These are phyloP conservation scores for Apis mellifera DNA, from an alignment of 1,140 invertebrate species.

Conservation along the genomic window Amel_HAv3.1 CM009931.2:3122501-3123000, in stretches of 20 bases:
- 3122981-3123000: not conserved
- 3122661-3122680: not conserved
- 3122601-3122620: constrained; percentile 1
- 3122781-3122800: constrained; percentile 12
- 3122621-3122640: no score
- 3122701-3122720: constrained; percentile 26
- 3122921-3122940: not conserved
- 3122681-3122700: not conserved
- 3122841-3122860: constrained; percentile 38
- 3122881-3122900: not conserved
- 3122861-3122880: not conserved
- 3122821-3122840: constrained; percentile 24
- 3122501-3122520: constrained; percentile 9
- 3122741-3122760: constrained; percentile 12
- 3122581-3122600: constrained; percentile 17
- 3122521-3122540: not conserved
- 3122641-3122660: not conserved
- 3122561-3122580: constrained; percentile 28
- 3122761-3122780: constrained; percentile 7
- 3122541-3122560: not conserved
- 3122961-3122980: not conserved
- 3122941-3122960: not conserved
- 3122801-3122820: not conserved
- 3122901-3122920: not conserved
- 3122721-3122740: constrained; percentile 21